Conservation (phyloP, 1,140 invertebrate species). For the Heterodera carotae region DNA sequence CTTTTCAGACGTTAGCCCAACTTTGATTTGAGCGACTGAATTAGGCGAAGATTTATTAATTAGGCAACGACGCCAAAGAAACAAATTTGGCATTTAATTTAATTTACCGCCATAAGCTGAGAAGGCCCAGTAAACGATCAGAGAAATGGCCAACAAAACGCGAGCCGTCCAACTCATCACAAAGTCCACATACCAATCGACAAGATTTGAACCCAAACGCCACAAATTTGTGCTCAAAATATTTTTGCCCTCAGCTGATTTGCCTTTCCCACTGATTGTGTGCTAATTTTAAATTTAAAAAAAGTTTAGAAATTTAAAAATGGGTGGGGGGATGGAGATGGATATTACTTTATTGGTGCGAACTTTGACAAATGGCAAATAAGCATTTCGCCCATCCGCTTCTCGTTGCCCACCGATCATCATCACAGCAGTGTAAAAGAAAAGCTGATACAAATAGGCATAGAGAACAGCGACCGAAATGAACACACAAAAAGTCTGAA, state of each 20-base stretch:
- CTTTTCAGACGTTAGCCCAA: conserved; percentile 62
- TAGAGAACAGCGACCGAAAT: conserved; percentile 61
- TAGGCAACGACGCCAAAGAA: too few relatives aligned
- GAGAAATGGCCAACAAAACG: conserved; percentile 43
- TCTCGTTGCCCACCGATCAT: conserved; percentile 58
- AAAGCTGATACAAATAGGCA: conserved; percentile 62
- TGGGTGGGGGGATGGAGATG: too few relatives aligned
- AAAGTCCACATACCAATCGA: conserved; percentile 60
- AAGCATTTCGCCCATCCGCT: conserved; percentile 52
- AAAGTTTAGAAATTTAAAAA: neutral
- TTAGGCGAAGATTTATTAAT: too few relatives aligned
- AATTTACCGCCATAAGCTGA: conserved; percentile 55
- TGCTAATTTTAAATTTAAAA: conserved; percentile 19
- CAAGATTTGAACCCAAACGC: conserved; percentile 36
- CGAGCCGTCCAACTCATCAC: conserved; percentile 49
- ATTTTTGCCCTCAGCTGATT: neutral
- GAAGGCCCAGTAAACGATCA: conserved; percentile 59
- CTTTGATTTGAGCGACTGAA: conserved; percentile 40
- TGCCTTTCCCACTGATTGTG: conserved; percentile 14
- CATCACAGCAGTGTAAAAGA: conserved; percentile 64
- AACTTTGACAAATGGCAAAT: conserved; percentile 53
- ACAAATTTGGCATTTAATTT: conserved; percentile 26
- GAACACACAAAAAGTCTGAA: conserved; percentile 62
- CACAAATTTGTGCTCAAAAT: conserved; percentile 21
- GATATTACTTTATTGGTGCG: conserved; percentile 45